Conservation (phyloP, 2,113 vertebrate genomes). For the Shinisaurus crocodilurus region DNA sequence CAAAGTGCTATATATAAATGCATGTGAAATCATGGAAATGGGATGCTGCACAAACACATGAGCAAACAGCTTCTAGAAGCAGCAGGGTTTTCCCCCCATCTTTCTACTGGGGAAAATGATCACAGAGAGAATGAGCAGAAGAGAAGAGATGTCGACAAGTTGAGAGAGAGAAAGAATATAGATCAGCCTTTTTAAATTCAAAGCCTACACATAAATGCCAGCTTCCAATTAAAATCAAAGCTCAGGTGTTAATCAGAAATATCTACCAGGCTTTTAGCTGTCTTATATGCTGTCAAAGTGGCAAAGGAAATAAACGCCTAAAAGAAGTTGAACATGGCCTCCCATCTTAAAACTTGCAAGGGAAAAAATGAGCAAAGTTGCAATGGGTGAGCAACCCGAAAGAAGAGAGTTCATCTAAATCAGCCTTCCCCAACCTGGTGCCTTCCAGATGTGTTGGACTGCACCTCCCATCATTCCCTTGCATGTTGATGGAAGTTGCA, state of each 20-base stretch:
- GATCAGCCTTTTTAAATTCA: conserved; percentile 40
- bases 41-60: neutral
- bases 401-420: neutral
- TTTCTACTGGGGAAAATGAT: neutral
- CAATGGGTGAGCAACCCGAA: neutral
- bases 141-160: neutral
- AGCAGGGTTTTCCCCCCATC: neutral
- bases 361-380: neutral
- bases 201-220: conserved; percentile 11
- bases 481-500: too few species aligned
- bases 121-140: neutral
- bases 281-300: conserved; percentile 19
- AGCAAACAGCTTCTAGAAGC: neutral
- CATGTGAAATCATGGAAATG: neutral
- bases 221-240: conserved; percentile 26
- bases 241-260: neutral
- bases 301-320: neutral
- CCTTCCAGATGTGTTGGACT: too few species aligned
- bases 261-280: conserved; percentile 15
- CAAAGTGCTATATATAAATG: neutral
- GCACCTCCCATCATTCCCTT: too few species aligned
- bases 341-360: neutral
- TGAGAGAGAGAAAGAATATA: conserved; percentile 14
- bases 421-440: neutral
- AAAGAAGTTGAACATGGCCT: conserved; percentile 1